Base-by-base conservation (phyloP, 1,140 invertebrate genomes). In the Daktulosphaira vitifoliae region DNA sequence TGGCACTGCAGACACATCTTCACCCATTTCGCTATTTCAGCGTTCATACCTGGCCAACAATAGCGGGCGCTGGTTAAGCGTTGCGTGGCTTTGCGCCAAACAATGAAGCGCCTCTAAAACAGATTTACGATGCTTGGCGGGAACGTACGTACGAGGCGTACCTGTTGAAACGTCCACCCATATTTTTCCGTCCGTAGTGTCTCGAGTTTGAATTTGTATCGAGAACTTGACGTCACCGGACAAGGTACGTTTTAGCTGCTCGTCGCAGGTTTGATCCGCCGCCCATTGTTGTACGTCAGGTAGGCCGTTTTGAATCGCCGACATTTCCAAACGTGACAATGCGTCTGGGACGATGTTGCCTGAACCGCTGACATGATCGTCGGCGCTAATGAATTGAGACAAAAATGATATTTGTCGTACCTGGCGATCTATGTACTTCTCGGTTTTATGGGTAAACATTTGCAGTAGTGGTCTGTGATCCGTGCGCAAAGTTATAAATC, bases 331-430 rank as follows among this genome's bases (percentile, higher is more conserved):
- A 8, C 74, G 66, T 1, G 72, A 73, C 0, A 75, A 59, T 0
- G 71, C 64, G 59, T 75, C 74, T 0, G 74, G 73, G 1, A 73
- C 69, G 1, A 70, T 51, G 52, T 78, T 77, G 4, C 72, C 62
- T 0, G 67, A 53, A 7, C 46, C 18, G 18, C 11, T 8, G 7
- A 49, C 46, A 18, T 49, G 18, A 8, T 18, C 20, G 8, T 15
- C 20, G 18, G 11, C 46, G 7, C 11, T 49, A 11, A 18, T 11
- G 18, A 49, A 49, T 18, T 49, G 46, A 8, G 8, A 11, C 11
- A 49, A 15, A 18, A 11, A 49, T 11, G 11, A 15, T 11, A 18
- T 18, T 8, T 8, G 46, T 11, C 20, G 46, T 11, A 8, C 7
- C 46, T 18, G 8, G 11, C 20, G 8, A 8, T 49, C 72, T 69